Base-by-base conservation (phyloP, 2,888 invertebrate species). In the Phyllotreta cruciferae region DNA sequence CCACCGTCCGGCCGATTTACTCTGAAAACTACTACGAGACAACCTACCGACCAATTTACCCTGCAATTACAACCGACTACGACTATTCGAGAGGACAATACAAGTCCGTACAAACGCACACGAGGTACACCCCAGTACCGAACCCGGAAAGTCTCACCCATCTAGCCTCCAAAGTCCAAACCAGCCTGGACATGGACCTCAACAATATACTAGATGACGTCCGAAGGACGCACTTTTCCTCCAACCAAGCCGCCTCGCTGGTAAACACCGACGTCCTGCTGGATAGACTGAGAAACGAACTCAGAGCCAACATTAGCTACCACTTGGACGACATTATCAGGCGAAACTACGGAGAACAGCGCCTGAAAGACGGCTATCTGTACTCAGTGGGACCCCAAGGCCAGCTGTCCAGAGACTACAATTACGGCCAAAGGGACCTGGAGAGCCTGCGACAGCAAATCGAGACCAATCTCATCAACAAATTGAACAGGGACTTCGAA, bases 281-380 rank as follows among this genome's bases (percentile, higher is more conserved):
- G 13, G 72, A 78, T 34, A 68, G 74, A 45, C 66, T 81, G 11
- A 73, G 74, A 57, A 68, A 76, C 9, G 77, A 80, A 50, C 58
- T 81, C 24, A 70, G 72, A 53, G 69, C 72, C 35, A 81, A 81
- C 61, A 61, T 80, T 10, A 79, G 78, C 4, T 68, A 69, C 44
- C 62, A 71, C 1, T 64, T 81, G n/a, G 73, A 80, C 41, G 74
- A 75, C 35, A 73, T 79, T 63, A 68, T 81, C 14, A 63, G 72
- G 9, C 72, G 69, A 36, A 73, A 75, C 35, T 80, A 80, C 62
- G 80, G 80, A 3, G 72, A 63, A n/a, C 79, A 80, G 69, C 66
- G 74, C 24, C 67, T 73, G 61, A 71, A 72, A 44, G 74, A 76
- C 52, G 74, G 74, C 3, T 75, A 78, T 52, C 72, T 74, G 66